Conservation (phyloP, 2,797 vertebrate genomes). For the Pipistrellus pipistrellus region DNA sequence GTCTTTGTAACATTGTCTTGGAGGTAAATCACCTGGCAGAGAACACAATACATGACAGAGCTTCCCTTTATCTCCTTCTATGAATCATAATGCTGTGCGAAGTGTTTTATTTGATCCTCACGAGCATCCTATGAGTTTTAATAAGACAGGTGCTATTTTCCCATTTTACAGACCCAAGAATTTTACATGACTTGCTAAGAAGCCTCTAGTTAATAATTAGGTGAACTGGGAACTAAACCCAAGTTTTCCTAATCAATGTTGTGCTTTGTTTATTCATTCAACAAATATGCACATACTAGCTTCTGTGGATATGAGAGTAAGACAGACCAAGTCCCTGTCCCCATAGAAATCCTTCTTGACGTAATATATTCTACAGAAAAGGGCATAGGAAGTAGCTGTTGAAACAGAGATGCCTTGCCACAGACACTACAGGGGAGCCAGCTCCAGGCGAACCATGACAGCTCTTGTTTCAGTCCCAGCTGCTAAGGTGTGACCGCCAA, state of each 20-base stretch:
- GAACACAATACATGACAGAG: not conserved
- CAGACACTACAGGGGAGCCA: constrained; percentile 1
- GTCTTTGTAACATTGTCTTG: not conserved
- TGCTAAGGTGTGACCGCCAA: constrained; percentile 48
- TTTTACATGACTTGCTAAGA: not conserved
- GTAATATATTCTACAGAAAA: constrained; percentile 57
- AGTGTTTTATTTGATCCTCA: constrained; percentile 31
- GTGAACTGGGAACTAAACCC: not conserved
- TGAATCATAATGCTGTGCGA: not conserved
- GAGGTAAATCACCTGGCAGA: not conserved
- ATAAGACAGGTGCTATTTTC: not conserved
- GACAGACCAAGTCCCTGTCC: not conserved
- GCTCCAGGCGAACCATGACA: constrained; percentile 48
- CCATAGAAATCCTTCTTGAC: not conserved
- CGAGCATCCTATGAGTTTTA: constrained; percentile 9
- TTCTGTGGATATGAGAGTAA: not conserved
- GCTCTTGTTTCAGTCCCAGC: not conserved
- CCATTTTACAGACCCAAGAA: constrained; percentile 21
- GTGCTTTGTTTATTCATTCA: constrained; percentile 27
- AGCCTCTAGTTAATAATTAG: constrained; percentile 17
- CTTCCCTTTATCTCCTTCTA: not conserved
- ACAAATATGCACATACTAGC: not conserved
- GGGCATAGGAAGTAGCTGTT: not conserved
- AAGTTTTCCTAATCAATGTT: not conserved
- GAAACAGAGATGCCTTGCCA: constrained; percentile 17